Conservation (phyloP, 1,140 invertebrate genomes). For the Anoplolepis gracilipes region DNA sequence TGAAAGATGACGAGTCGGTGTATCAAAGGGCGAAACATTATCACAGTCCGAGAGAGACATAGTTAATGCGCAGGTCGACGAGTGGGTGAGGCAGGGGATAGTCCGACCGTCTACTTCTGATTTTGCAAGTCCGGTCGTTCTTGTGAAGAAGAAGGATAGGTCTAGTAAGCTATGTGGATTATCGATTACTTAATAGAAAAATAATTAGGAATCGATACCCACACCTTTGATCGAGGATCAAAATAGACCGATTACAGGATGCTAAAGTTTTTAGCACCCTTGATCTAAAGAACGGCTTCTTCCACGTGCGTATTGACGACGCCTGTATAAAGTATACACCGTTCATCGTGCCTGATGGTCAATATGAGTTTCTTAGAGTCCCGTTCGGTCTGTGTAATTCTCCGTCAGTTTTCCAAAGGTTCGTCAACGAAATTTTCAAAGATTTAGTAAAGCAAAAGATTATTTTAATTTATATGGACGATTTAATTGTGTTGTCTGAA, state of each 20-base stretch:
- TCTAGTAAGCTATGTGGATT: constrained; percentile 80
- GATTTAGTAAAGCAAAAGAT: no score
- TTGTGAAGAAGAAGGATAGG: constrained; percentile 85
- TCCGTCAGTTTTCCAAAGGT: no score
- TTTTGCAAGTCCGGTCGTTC: constrained; percentile 83
- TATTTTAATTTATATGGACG: no score
- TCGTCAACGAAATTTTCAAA: no score
- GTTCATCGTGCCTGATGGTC: no score
- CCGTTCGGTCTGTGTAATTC: no score
- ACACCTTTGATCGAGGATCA: constrained; percentile 84
- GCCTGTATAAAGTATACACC: no score
- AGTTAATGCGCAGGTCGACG: constrained; percentile 65
- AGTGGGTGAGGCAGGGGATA: constrained; percentile 68
- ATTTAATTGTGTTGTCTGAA: no score
- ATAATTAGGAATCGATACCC: constrained; percentile 84
- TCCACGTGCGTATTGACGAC: no score
- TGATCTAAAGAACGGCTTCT: no score
- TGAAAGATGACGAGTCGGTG: constrained; percentile 57
- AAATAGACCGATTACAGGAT: constrained; percentile 79
- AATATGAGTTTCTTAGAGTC: no score
- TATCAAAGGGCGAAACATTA: constrained; percentile 53
- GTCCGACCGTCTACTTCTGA: constrained; percentile 78
- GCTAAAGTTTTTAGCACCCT: constrained; percentile 81
- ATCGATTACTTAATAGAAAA: constrained; percentile 74
- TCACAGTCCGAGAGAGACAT: constrained; percentile 57